Conservation (phyloP, 2,888 invertebrate genomes). For the Blera fallax region DNA sequence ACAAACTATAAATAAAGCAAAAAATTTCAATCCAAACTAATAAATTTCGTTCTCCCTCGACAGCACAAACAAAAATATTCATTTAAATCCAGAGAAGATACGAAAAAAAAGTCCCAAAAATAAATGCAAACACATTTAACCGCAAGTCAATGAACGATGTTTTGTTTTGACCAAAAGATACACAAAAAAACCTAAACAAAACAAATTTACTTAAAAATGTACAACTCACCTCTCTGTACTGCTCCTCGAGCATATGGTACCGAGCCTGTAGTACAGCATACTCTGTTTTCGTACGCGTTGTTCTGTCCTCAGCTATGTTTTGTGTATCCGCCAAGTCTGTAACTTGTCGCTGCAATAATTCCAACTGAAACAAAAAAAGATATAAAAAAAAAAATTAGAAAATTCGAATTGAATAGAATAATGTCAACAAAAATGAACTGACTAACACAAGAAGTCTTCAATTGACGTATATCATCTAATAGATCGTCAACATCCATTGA, state of each 20-base stretch:
- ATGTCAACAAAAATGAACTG: background rate
- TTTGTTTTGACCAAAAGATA: constrained; percentile 21
- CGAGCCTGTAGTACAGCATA: constrained; percentile 95
- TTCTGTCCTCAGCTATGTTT: constrained; percentile 92
- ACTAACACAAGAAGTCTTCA: constrained; percentile 81
- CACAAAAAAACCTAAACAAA: constrained; percentile 4
- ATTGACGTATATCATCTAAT: constrained; percentile 79
- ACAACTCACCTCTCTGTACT: constrained; percentile 84
- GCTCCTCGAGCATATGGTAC: constrained; percentile 95
- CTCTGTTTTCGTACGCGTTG: constrained; percentile 94
- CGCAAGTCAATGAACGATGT: constrained; percentile 31
- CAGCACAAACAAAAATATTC: constrained; percentile 3
- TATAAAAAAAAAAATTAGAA: constrained; percentile 32
- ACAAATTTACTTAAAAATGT: background rate
- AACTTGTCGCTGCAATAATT: constrained; percentile 95
- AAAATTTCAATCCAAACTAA: background rate
- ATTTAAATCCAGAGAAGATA: background rate
- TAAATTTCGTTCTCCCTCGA: background rate
- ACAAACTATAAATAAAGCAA: background rate
- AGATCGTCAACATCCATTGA: constrained; percentile 81
- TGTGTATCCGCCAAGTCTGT: constrained; percentile 94
- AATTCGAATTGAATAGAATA: constrained; percentile 20
- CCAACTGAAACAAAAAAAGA: constrained; percentile 87
- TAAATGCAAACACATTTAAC: background rate
- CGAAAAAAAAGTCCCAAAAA: background rate